Evolutionary conservation across 1,140 invertebrate genomes (phyloP).

Genomic region (Drosophila setifemur): DNA sequence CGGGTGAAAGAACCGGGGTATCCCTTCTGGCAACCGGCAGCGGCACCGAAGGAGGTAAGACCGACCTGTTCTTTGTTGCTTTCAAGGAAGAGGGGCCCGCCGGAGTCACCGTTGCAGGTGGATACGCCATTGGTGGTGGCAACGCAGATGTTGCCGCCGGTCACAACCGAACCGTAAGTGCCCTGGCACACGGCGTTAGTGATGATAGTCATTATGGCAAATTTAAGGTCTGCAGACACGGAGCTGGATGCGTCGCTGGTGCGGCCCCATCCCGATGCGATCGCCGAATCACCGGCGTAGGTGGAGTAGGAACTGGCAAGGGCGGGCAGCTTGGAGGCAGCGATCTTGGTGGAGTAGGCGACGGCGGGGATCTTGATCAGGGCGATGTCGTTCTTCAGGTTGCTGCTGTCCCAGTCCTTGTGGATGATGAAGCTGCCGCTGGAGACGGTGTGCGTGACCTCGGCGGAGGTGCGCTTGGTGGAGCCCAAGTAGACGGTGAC

Average conservation of each 20-base stretch:
- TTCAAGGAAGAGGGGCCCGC: slow-evolving; percentile 82
- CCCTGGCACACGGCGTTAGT: slow-evolving; percentile 33
- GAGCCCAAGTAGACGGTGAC: slow-evolving; percentile 69
- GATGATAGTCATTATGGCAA: slow-evolving; percentile 18
- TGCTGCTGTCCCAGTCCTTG: slow-evolving; percentile 48
- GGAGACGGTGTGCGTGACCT: slow-evolving; percentile 26
- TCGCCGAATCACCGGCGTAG: slow-evolving; percentile 38
- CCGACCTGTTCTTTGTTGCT: slow-evolving; percentile 74
- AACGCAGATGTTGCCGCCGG: slow-evolving; percentile 60
- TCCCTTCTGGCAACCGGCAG: slow-evolving; percentile 83
- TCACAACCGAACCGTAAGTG: slow-evolving; percentile 49
- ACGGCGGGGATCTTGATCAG: slow-evolving; percentile 57
- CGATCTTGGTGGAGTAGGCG: slow-evolving; percentile 20
- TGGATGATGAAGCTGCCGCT: slow-evolving; percentile 47
- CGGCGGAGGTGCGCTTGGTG: slow-evolving; percentile 53
- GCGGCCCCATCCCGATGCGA: slow-evolving; percentile 73
- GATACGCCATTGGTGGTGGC: slow-evolving; percentile 36
- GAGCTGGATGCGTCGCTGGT: slow-evolving; percentile 27
- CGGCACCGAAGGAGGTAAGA: slow-evolving; percentile 84
- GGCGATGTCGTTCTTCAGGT: slow-evolving; percentile 67
- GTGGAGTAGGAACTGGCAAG: slow-evolving; percentile 53
- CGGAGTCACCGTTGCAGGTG: slow-evolving; percentile 83
- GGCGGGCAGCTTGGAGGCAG: slow-evolving; percentile 31
- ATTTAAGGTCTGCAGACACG: slow-evolving; percentile 43
- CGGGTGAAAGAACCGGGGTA: slow-evolving; percentile 84